Base-by-base conservation (phyloP, 2,113 vertebrate genomes). In the Enhydra lutris region DNA sequence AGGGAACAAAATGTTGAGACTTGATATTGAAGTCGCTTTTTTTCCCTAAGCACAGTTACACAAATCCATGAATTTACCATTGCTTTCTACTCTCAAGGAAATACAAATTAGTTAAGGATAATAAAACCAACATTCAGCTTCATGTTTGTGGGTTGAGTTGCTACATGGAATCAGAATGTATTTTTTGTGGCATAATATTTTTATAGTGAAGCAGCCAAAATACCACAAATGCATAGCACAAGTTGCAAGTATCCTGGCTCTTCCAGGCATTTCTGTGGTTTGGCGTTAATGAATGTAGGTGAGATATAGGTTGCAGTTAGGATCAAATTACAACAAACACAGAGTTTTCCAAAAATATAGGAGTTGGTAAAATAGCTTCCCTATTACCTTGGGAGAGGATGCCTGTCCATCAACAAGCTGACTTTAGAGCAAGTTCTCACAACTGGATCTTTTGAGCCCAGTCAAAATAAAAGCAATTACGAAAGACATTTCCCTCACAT, bases 251-350 rank as follows among this genome's bases (percentile, higher is more conserved):
- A 63, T 94, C 92, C 81, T 91, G 79, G 61, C 31, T 94, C 96
- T 97, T 93, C 81, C 63, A 97, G 97, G 97, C 98, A 97, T 98
- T 98, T 98, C 98, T 98, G 99, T 98, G 95, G 98, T 98, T 98
- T 99, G 99, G 99, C 98, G 71, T 98, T 99, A 99, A 99, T 99
- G 98, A 99, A 99, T 99, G 99, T 98, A 98, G 99, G 99, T 99
- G 99, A 99, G 98, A 97, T 98, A 99, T 98, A 98, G 90, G 98
- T 98, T 99, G 99, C 99, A 99, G 98, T 99, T 99, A 99, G 99
- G 98, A 98, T 99, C 98, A 74, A 97, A 98, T 99, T 99, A 99
- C 99, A 98, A 95, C 97, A 98, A 98, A 98, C 98, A 97, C 82
- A 97, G 97, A 97, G 97, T 98, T 98, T 94, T 97, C 95, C 86